Evolutionary conservation across 1,140 invertebrate genomes (phyloP).

Genomic region (Hycleus cichorii): DNA sequence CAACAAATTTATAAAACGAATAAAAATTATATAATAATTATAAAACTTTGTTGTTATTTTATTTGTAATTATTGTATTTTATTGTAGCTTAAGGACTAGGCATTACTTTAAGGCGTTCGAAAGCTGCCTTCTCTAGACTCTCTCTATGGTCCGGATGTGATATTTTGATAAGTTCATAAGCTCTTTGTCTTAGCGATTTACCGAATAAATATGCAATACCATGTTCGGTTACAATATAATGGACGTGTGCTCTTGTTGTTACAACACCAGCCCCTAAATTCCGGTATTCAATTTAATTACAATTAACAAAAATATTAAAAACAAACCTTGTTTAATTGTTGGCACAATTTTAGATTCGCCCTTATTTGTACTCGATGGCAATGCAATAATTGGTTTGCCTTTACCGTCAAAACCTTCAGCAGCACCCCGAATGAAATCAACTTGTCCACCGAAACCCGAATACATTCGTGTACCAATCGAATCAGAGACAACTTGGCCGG

Average conservation of each 20-base stretch:
- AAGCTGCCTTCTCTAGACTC: constrained; percentile 78
- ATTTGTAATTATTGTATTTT: neutral
- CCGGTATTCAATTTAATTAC: neutral
- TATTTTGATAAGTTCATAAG: constrained; percentile 82
- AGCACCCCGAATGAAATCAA: constrained; percentile 94
- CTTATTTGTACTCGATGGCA: constrained; percentile 77
- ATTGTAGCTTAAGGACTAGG: constrained; percentile 42
- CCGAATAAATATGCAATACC: constrained; percentile 89
- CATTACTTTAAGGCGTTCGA: constrained; percentile 81
- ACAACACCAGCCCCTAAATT: constrained; percentile 83
- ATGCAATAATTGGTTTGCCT: constrained; percentile 90
- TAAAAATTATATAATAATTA: no score
- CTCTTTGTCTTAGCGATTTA: constrained; percentile 79
- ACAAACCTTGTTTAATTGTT: constrained; percentile 68
- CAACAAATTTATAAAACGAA: no score
- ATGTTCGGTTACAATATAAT: constrained; percentile 89
- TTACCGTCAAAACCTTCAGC: constrained; percentile 79
- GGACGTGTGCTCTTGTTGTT: constrained; percentile 83
- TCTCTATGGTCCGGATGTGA: constrained; percentile 86
- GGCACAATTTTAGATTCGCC: constrained; percentile 88
- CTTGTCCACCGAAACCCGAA: constrained; percentile 88
- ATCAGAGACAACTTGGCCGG: constrained; percentile 86
- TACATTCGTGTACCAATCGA: constrained; percentile 89
- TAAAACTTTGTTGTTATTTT: neutral
- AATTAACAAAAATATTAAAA: constrained; percentile 2